Percentiles rank a stretch among this genome's conserved stretches.
phyloP scores from a whole-genome alignment of 2,888 invertebrate species.

The Cheilosia urbana region DNA sequence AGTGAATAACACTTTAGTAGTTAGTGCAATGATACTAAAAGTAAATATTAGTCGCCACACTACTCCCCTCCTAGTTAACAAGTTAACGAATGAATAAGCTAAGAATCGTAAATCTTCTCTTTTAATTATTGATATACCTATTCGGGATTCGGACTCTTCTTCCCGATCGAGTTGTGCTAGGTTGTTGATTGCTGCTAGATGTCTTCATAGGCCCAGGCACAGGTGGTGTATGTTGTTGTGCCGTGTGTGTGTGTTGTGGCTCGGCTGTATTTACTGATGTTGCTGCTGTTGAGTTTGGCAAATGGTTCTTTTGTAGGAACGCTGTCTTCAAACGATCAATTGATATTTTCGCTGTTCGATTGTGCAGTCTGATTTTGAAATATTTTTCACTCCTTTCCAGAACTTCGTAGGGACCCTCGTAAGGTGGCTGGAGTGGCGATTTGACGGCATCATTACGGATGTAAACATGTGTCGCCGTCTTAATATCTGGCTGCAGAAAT shows the following conservation, averaged over 20 bases:
- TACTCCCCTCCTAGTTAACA: constrained; percentile 19
- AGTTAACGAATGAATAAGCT: constrained; percentile 5
- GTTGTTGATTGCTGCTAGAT: neutral
- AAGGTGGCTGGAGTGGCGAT: constrained; percentile 1
- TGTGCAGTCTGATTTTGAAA: neutral
- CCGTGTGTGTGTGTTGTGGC: no score
- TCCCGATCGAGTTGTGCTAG: constrained; percentile 18
- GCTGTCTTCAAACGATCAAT: constrained; percentile 9
- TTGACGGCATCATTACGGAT: neutral
- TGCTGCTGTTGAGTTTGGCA: neutral
- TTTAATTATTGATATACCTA: constrained; percentile 2
- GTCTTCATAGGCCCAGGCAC: neutral
- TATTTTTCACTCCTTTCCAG: neutral
- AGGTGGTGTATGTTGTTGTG: neutral
- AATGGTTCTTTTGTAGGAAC: neutral
- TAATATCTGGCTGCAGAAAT: constrained; percentile 9
- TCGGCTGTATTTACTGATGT: neutral
- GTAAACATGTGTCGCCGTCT: constrained; percentile 2
- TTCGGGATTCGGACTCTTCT: constrained; percentile 12
- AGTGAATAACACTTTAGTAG: neutral
- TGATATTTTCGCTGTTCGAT: constrained; percentile 12
- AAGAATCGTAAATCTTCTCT: neutral
- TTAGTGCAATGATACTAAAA: neutral
- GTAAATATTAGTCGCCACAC: constrained; percentile 6
- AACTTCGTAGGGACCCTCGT: constrained; percentile 8